These are phyloP conservation scores for Arrhopalites spinosus DNA, from an alignment of 2,888 invertebrate species.

Conservation along the genomic window DNA sequence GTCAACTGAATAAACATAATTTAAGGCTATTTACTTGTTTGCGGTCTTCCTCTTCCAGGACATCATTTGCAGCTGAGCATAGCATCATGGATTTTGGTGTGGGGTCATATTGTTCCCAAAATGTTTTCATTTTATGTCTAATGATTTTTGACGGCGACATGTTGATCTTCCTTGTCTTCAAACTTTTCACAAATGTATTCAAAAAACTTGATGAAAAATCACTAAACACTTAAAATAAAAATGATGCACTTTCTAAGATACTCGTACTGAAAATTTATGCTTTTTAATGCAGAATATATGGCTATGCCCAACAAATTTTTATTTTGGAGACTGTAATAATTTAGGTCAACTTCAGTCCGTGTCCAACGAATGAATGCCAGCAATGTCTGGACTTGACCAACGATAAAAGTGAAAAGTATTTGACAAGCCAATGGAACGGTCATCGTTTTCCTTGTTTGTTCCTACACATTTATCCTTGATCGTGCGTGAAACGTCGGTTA, in stretches of 20 bases:
- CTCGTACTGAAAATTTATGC: no score
- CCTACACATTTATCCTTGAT: no score
- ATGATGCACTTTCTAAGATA: no score
- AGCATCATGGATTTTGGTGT: constrained; percentile 62
- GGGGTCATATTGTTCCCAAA: constrained; percentile 58
- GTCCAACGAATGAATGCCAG: neutral
- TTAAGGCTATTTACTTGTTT: constrained; percentile 62
- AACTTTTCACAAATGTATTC: no score
- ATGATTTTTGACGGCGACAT: constrained; percentile 23
- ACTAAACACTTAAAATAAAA: no score
- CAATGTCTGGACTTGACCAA: neutral
- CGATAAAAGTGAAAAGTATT: neutral
- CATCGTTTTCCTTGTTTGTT: no score
- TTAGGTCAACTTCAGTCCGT: neutral
- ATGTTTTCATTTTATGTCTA: constrained; percentile 56
- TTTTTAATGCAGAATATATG: no score
- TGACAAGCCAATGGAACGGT: neutral
- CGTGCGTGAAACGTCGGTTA: no score
- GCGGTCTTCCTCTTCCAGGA: constrained; percentile 59
- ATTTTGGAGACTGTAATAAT: no score
- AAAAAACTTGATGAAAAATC: no score
- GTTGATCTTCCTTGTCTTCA: no score
- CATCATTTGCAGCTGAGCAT: constrained; percentile 59
- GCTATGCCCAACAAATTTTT: no score
- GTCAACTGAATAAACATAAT: constrained; percentile 60